Percentiles rank a stretch among this genome's conserved stretches.
These are phyloP conservation scores for Parelbella ahira DNA, from an alignment of 2,888 invertebrate species.

Conservation along the genomic window DNA sequence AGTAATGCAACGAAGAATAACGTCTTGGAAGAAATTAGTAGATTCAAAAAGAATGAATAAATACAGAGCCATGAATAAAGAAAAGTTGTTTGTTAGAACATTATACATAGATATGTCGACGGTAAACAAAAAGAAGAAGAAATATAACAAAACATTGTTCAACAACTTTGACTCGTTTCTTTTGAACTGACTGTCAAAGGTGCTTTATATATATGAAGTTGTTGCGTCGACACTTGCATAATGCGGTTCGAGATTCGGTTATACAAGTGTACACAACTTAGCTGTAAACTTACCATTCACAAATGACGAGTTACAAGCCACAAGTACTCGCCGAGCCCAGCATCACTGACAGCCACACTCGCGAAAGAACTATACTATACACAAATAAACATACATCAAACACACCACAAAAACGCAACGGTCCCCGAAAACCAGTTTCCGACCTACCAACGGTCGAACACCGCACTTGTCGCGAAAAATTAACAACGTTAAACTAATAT, in stretches of 20 bases:
- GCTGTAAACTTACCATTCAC: conserved; percentile 33
- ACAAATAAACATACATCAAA: conserved; percentile 50
- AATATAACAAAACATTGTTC: no score
- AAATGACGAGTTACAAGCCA: conserved; percentile 27
- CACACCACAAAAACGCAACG: conserved; percentile 65
- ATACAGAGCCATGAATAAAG: no score
- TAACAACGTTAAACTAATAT: conserved; percentile 48
- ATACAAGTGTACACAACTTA: conserved; percentile 27
- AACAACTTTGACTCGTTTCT: no score
- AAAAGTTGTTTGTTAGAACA: no score
- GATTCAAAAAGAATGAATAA: no score
- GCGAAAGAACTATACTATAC: conserved; percentile 50
- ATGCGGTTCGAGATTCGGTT: conserved; percentile 22
- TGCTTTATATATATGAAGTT: conserved; percentile 7
- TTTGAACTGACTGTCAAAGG: no score
- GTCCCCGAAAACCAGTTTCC: conserved; percentile 65
- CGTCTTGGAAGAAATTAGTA: no score
- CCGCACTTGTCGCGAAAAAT: conserved; percentile 69
- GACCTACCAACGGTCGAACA: conserved; percentile 47
- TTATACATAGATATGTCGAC: no score
- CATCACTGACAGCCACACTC: conserved; percentile 57
- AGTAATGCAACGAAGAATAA: no score
- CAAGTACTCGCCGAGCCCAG: conserved; percentile 40
- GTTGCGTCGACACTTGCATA: conserved; percentile 31
- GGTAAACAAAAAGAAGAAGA: no score